phyloP scores from a whole-genome alignment of 1,140 invertebrate genomes.

The Danaus melanippus region DNA sequence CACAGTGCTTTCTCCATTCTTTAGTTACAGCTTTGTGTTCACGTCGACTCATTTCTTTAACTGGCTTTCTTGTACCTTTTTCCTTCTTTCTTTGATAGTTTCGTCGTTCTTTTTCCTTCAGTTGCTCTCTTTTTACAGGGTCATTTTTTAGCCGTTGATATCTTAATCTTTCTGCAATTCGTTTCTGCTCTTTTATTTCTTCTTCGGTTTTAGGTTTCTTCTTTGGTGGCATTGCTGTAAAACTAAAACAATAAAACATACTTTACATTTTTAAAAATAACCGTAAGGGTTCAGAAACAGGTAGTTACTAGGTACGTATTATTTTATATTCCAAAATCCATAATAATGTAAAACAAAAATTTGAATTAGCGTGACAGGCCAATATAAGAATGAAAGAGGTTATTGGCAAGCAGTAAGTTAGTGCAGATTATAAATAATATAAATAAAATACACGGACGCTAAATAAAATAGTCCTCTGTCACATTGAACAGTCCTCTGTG shows the following conservation, averaged over 20 bases:
- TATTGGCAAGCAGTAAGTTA: constrained; percentile 2
- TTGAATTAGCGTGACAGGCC: constrained; percentile 3
- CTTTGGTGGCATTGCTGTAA: constrained; percentile 2
- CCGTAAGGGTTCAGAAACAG: neutral
- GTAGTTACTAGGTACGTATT: constrained; percentile 4
- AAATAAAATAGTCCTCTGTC: constrained; percentile 11
- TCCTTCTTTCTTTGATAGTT: constrained; percentile 7
- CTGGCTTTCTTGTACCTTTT: constrained; percentile 5
- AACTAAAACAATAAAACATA: constrained; percentile 5
- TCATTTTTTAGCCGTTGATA: constrained; percentile 9
- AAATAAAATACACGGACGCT: constrained; percentile 6
- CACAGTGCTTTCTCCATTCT: constrained; percentile 6
- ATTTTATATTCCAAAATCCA: neutral
- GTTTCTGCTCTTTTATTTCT: constrained; percentile 6
- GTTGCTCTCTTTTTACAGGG: constrained; percentile 6
- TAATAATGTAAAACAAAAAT: constrained; percentile 5
- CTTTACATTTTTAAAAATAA: neutral
- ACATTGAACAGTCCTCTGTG: constrained; percentile 10
- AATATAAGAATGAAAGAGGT: constrained; percentile 5
- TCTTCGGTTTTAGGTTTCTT: constrained; percentile 3
- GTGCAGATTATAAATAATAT: constrained; percentile 3
- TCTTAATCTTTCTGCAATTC: constrained; percentile 6
- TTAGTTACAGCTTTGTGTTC: constrained; percentile 6
- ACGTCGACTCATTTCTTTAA: constrained; percentile 6
- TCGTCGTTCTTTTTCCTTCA: constrained; percentile 5